Conservation (phyloP, 2,888 invertebrate species). For the Agriotes lineatus region DNA sequence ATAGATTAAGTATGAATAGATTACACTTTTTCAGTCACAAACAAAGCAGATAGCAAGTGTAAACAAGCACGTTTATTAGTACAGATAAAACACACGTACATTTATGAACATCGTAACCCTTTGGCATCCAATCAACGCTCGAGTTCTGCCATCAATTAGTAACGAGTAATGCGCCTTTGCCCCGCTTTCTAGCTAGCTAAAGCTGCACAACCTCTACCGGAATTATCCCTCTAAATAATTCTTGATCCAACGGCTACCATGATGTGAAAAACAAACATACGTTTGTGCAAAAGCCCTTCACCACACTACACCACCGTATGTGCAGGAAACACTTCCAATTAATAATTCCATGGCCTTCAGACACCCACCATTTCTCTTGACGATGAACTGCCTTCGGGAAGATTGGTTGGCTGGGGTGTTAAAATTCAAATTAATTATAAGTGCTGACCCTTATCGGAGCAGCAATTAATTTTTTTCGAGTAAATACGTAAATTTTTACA, state of each 20-base stretch:
- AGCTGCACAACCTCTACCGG: constrained; percentile 10
- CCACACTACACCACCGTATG: no score
- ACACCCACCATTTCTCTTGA: no score
- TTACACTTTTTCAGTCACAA: constrained; percentile 14
- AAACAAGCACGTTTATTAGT: constrained; percentile 25
- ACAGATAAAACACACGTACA: constrained; percentile 36
- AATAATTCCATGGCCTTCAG: no score
- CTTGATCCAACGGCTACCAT: constrained; percentile 4
- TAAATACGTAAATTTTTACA: no score
- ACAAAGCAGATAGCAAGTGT: constrained; percentile 22
- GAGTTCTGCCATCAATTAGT: constrained; percentile 32
- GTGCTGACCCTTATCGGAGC: no score
- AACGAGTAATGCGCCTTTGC: constrained; percentile 21
- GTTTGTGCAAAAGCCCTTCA: background rate
- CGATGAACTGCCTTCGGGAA: no score
- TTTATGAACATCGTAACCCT: constrained; percentile 33
- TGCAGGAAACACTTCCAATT: no score
- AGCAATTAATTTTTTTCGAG: no score
- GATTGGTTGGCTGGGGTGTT: no score
- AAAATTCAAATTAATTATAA: no score
- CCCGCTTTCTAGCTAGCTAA: constrained; percentile 20
- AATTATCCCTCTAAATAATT: constrained; percentile 27
- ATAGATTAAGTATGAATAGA: background rate
- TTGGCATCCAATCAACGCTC: constrained; percentile 32
- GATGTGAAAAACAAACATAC: constrained; percentile 6